phyloP scores from a whole-genome alignment of 2,888 invertebrate species.

The Ochropleura plecta region DNA sequence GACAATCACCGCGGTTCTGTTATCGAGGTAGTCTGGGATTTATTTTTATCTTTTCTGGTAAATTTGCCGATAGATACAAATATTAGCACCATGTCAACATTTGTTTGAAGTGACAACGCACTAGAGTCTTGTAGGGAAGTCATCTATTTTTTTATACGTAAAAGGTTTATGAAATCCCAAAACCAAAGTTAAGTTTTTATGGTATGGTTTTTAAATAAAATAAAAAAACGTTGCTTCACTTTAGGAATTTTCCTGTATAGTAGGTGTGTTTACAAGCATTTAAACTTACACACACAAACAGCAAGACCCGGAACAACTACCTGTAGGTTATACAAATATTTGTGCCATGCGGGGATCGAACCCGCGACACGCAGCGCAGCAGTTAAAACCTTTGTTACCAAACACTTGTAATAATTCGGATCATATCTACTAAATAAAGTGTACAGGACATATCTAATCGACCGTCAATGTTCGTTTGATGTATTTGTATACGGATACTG shows the following conservation, averaged over 20 bases:
- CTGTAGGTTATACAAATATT: too few relatives aligned
- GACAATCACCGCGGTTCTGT: too few relatives aligned
- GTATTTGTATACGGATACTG: slow-evolving; percentile 9
- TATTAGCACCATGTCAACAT: slow-evolving; percentile 18
- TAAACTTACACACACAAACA: too few relatives aligned
- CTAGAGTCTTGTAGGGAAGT: background rate
- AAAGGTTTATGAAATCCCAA: background rate
- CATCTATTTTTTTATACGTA: background rate
- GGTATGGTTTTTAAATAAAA: too few relatives aligned
- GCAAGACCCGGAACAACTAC: too few relatives aligned
- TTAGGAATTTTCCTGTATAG: too few relatives aligned
- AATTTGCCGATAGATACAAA: background rate
- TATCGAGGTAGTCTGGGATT: too few relatives aligned
- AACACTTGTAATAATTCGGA: slow-evolving; percentile 11
- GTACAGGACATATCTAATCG: slow-evolving; percentile 33
- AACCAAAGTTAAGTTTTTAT: too few relatives aligned
- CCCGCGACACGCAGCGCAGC: too few relatives aligned
- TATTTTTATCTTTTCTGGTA: background rate
- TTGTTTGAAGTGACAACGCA: slow-evolving; percentile 19
- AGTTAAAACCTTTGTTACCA: background rate
- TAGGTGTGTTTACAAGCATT: too few relatives aligned
- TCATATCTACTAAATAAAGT: slow-evolving; percentile 33
- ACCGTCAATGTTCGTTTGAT: slow-evolving; percentile 25
- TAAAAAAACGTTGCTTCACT: too few relatives aligned
- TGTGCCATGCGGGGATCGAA: too few relatives aligned